Evolutionary conservation across 37 sponge, comb jelly and placozoan species (phyloP), one percentile per base, ranked within the genome.

Genomic region (Geodia barretti): DNA sequence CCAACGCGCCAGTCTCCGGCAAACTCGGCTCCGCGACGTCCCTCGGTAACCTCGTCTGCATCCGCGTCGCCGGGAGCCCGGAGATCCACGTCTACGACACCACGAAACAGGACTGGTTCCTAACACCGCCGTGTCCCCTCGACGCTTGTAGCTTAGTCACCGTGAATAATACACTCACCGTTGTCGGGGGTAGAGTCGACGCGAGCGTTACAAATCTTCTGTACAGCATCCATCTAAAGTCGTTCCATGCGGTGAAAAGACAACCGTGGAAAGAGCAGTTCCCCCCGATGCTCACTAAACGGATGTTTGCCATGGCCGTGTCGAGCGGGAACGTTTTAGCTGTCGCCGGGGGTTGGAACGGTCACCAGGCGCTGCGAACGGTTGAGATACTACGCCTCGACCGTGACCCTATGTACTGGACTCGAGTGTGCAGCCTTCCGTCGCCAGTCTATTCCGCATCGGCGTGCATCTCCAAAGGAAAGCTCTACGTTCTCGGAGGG

Each of bases 301-400:
- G 75, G 39, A 74, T 74, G 75, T 54, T 42, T 54, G 11, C 75
- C 3, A 23, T 54, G 24, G 75, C 59, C 3, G 75, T 74, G 26
- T 42, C 40, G 8, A 32, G 40, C 9, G 75, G 75, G 17, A 74
- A 23, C 26, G 42, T 41, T 37, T 29, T 74, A 41, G 75, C 43
- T 9, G 75, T 74, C 7, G 75, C 75, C 42, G 75, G 75, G 4
- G 75, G 75, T n/a, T 24, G 75, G 25, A 74, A 74, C 28, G 43
- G 39, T 11, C 25, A 39, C 40, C 40, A 21, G 4, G 30, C 75
- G 26, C 75, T 74, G 29, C 40, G n/a, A 19, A 42, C 58, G n/a
- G 60, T 74, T 11, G 75, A 74, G 75, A 54, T 74, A 7, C 58
- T 62, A 26, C 42, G 41, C 17, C 36, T 43, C 7, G 70, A 47